phyloP scores from a whole-genome alignment of 2,113 vertebrate species.

The Ptychochromis oligacanthus region DNA sequence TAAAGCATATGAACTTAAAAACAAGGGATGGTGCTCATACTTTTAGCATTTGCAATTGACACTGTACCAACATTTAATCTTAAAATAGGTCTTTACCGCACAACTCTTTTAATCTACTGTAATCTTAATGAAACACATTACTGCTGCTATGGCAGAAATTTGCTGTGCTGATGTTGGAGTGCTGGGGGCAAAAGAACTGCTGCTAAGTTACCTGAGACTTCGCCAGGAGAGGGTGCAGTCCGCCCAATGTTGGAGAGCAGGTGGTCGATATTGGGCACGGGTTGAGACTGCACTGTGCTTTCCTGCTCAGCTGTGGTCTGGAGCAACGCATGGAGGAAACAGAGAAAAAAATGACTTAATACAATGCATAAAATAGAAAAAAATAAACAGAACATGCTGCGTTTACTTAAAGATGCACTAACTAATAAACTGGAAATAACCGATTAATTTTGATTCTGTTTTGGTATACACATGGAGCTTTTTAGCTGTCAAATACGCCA shows the following conservation, averaged over 20 bases:
- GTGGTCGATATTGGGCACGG: slow-evolving; percentile 99
- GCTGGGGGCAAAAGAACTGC: neutral
- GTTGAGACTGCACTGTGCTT: slow-evolving; percentile 95
- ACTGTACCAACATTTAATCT: slow-evolving; percentile 22
- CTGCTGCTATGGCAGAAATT: slow-evolving; percentile 8
- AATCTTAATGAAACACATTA: neutral
- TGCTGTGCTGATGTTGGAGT: neutral
- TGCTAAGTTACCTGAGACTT: slow-evolving; percentile 94
- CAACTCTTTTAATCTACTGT: neutral
- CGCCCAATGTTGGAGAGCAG: slow-evolving; percentile 98
- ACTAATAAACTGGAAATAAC: neutral
- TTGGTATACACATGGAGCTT: neutral
- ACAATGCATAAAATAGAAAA: neutral
- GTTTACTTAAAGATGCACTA: neutral
- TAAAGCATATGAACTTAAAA: slow-evolving; percentile 47
- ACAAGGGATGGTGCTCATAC: slow-evolving; percentile 33
- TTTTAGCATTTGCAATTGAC: slow-evolving; percentile 30
- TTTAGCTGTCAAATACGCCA: neutral
- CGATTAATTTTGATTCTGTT: neutral
- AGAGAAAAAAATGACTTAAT: neutral
- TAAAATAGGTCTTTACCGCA: slow-evolving; percentile 14
- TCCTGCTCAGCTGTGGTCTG: slow-evolving; percentile 95
- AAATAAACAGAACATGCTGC: neutral
- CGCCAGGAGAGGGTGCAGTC: slow-evolving; percentile 88
- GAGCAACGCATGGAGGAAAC: slow-evolving; percentile 46